phyloP scores from a whole-genome alignment of 2,888 invertebrate species.

The Thysanoteuthis rhombus region DNA sequence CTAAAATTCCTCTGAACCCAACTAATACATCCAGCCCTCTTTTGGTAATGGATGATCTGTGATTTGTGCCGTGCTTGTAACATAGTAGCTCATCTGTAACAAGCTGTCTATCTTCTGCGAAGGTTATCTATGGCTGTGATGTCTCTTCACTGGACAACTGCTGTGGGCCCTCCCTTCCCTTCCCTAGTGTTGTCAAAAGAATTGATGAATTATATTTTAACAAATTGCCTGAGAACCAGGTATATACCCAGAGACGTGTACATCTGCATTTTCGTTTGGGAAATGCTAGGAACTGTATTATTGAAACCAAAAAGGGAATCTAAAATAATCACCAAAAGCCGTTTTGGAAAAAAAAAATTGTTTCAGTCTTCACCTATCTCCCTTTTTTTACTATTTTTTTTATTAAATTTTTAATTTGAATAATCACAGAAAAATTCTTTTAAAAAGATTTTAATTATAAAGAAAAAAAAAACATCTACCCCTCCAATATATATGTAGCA shows the following conservation, averaged over 20 bases:
- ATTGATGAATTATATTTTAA: constrained; percentile 12
- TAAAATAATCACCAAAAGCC: neutral
- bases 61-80: neutral
- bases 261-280: neutral
- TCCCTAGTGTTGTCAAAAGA: neutral
- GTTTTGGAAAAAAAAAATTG: no score
- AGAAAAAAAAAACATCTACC: neutral
- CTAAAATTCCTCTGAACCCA: neutral
- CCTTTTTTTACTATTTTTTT: neutral
- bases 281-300: neutral
- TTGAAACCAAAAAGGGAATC: neutral
- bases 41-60: neutral
- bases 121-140: constrained; percentile 28
- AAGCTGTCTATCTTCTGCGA: constrained; percentile 30
- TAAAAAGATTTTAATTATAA: neutral
- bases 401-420: neutral
- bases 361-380: no score
- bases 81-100: constrained; percentile 18
- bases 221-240: neutral
- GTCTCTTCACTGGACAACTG: constrained; percentile 30
- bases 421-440: neutral
- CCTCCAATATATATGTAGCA: neutral
- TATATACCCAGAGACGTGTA: neutral
- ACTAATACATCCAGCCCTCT: neutral
- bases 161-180: constrained; percentile 16